Evolutionary conservation across 53 echinoderm and acorn worm species (phyloP), one percentile per base, ranked within the genome.

Genomic region (Patiria pectinifera): DNA sequence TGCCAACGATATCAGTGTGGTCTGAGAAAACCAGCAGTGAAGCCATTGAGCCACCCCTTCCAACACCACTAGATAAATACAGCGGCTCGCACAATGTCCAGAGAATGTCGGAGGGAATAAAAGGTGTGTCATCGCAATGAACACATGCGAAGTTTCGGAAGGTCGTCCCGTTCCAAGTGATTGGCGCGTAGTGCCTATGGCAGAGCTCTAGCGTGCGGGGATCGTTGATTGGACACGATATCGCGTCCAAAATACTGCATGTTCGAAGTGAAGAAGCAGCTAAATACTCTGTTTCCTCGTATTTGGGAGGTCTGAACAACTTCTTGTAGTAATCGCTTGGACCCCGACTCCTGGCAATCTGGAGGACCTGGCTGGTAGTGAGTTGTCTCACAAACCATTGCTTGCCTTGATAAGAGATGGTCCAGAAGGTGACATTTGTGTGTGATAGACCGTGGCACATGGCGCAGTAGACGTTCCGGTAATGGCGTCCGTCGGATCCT

Each of bases 391-490:
- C 6, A 12, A 0, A 12, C 8, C 2, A 2, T 53, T 53, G 8
- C 53, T 53, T 8, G 35, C 4, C 35, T 11, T 19, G 12, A 12
- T 16, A 11, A 3, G 4, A 3, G n/a, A 35, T 23, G 14, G 21
- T 0, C 89, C 89, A 89, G 48, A 47, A 89, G 11, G 48, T 45
- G 5, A 81, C 48, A 25, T 89, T 22, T 2, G 62, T 46, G 46
- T 12, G 69, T 44, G 46, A 1, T 4, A 81, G 18, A 13, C 89
- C 89, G 48, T 89, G 82, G 58, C 89, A 89, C 12, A 89, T 16
- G 0, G 81, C 89, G 69, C 89, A 89, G 80, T 62, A 89, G 2
- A 89, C 15, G 69, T 89, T 89, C 69, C 77, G 80, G 24, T 89
- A 89, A 12, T 89, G 82, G 46, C 15, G 48, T 19, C 48, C 23